Evolutionary conservation across 2,113 vertebrate species (phyloP), one percentile per base, ranked within the genome.

Genomic region (Micromys minutus): DNA sequence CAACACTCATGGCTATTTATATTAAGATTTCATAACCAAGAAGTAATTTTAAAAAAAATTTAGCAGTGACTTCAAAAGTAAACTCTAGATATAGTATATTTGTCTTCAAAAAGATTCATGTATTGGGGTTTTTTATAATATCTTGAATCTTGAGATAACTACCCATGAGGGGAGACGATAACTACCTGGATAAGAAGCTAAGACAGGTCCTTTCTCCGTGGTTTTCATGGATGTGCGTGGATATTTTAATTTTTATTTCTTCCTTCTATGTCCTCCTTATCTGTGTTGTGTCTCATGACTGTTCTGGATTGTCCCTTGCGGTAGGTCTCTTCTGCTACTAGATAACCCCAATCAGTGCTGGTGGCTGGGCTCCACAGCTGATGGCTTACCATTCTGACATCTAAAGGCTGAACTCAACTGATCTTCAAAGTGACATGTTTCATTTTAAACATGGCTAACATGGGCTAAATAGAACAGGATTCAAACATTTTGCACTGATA

Each of bases 251-350:
- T 99, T 99, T 99, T 99, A 99, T 99, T 99, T 99, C 99, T 99
- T 99, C 99, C 99, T 99, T 99, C 99, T 99, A 98, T 99, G 99
- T 99, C 99, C 99, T 99, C 98, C 99, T 99, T 99, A 99, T 99
- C 99, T 99, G 97, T 99, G 99, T 99, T 99, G 97, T 99, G 99
- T 99, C 99, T 99, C 99, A 99, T 99, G 99, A 99, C 99, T 99
- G 98, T 99, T 99, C 99, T 99, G 99, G 99, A 99, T 99, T 99
- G 99, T 99, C 99, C 98, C 98, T 99, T 99, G 99, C 99, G 99
- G 99, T 99, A 99, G 99, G 99, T 99, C 99, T 98, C 98, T 97
- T 99, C 99, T 99, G 98, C 99, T 99, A 98, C 99, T 99, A 99
- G 99, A 99, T 98, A 96, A 98, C 98, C 98, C 98, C 99, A 99